Percentiles rank a stretch among this genome's conserved stretches.
These are phyloP conservation scores for Heliothis subflexa DNA, from an alignment of 1,140 invertebrate genomes.

Conservation along the genomic window DNA sequence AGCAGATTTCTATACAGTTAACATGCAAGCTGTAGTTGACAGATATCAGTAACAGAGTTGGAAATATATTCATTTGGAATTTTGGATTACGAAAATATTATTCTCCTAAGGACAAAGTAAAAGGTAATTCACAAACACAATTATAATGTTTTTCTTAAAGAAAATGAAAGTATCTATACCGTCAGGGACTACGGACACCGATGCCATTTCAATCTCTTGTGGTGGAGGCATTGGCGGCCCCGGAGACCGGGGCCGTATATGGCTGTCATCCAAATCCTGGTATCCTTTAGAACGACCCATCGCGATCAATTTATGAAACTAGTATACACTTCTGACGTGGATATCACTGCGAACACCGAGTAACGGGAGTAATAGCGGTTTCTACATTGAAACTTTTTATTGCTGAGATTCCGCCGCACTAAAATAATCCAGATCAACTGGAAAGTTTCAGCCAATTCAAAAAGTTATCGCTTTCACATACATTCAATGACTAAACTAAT, in stretches of 20 bases:
- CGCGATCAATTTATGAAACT: conserved; percentile 35
- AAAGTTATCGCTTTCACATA: conserved; percentile 27
- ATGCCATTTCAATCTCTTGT: conserved; percentile 92
- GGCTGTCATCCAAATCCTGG: conserved; percentile 83
- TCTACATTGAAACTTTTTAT: conserved; percentile 14
- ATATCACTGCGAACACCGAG: conserved; percentile 46
- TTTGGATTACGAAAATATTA: no score
- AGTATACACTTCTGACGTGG: conserved; percentile 68
- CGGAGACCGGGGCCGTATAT: conserved; percentile 60
- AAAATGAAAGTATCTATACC: conserved; percentile 82
- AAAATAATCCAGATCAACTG: background rate
- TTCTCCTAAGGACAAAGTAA: no score
- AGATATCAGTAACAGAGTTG: background rate
- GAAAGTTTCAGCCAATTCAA: background rate
- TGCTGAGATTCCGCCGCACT: background rate
- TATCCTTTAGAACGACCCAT: conserved; percentile 84
- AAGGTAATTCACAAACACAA: no score
- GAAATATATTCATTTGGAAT: no score
- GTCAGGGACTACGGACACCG: conserved; percentile 93
- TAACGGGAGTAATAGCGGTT: conserved; percentile 67
- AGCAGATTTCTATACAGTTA: conserved; percentile 20
- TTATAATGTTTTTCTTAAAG: background rate
- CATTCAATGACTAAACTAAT: conserved; percentile 17
- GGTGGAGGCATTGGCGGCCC: conserved; percentile 77
- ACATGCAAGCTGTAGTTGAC: background rate